A percentile compares a stretch with the other conserved stretches of the same genome.
phyloP scores from a whole-genome alignment of 2,888 invertebrate genomes.

The Idaea straminata region DNA sequence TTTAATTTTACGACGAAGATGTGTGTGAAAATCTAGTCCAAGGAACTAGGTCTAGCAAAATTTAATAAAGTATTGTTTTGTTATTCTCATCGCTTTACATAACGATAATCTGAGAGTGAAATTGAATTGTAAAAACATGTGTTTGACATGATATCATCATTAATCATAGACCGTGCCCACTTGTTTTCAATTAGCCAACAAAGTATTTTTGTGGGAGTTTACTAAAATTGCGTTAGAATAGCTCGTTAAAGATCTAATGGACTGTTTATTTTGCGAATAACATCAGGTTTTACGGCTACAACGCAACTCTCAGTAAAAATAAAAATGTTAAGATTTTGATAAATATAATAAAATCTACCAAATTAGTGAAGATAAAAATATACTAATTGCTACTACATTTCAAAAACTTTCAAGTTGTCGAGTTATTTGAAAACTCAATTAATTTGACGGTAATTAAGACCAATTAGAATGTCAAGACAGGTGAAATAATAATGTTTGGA shows the following conservation, averaged over 20 bases:
- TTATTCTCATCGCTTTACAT: not conserved
- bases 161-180: not conserved
- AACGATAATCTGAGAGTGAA: not conserved
- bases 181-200: constrained; percentile 1
- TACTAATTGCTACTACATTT: not conserved
- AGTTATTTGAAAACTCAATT: not conserved
- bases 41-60: not conserved
- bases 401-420: not conserved
- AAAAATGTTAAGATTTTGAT: not conserved
- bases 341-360: not conserved
- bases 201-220: not conserved
- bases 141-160: not conserved
- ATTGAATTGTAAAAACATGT: not conserved
- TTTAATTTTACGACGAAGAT: not conserved
- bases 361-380: not conserved
- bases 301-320: not conserved
- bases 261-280: not conserved
- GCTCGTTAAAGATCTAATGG: not conserved
- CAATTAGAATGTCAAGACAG: not conserved
- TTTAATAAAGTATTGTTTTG: constrained; percentile 1
- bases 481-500: not conserved
- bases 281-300: not conserved
- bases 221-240: not conserved
- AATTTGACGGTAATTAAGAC: not conserved
- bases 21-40: not conserved